Evolutionary conservation across 2,797 vertebrate species (phyloP).

Genomic region (Chiloscyllium punctatum): DNA sequence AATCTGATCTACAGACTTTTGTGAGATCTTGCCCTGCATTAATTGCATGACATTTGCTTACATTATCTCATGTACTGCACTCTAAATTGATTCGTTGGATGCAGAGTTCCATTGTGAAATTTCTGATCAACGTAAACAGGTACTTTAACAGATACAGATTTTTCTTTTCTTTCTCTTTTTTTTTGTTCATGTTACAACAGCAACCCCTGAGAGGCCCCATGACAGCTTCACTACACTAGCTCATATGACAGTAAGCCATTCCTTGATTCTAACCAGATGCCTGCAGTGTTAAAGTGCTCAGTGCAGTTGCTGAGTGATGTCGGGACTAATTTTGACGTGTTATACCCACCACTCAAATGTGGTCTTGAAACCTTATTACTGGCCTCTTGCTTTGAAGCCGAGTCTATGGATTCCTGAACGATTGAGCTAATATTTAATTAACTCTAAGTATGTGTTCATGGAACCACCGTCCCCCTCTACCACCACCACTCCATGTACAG

Average conservation of each 20-base stretch:
- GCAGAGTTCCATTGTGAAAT: background rate
- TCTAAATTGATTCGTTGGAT: background rate
- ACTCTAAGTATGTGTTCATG: background rate
- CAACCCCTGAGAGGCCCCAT: background rate
- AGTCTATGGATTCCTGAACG: background rate
- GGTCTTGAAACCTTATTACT: background rate
- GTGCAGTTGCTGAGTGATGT: background rate
- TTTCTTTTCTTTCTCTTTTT: background rate
- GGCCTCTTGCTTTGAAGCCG: conserved; percentile 26
- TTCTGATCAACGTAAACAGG: background rate
- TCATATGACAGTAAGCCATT: background rate
- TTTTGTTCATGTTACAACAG: background rate
- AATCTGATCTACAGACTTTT: background rate
- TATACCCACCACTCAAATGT: background rate
- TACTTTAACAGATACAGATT: background rate
- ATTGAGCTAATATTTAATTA: background rate
- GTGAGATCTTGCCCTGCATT: background rate
- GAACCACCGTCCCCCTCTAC: too few species aligned
- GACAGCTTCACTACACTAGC: background rate
- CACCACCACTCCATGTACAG: background rate
- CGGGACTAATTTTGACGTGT: background rate
- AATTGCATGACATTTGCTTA: background rate
- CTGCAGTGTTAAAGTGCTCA: background rate
- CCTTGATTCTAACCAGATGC: conserved; percentile 20
- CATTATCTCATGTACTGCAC: too few species aligned